Evolutionary conservation across 2,113 vertebrate genomes (phyloP).

Genomic region (Lampris megalopsis): DNA sequence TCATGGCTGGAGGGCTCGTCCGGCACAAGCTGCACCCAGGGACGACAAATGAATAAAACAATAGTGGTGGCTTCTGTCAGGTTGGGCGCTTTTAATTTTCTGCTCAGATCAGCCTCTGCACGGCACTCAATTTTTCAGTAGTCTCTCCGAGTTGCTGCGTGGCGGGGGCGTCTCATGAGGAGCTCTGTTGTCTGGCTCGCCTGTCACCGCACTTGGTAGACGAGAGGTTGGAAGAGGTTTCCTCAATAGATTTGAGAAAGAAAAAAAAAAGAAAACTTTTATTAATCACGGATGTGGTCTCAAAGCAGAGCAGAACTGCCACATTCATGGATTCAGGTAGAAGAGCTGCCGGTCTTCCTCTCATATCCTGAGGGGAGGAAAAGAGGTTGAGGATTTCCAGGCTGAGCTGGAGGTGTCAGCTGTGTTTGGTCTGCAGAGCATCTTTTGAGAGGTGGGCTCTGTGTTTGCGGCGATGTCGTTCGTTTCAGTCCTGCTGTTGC

Average conservation of each 20-base stretch:
- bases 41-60: conserved; percentile 78
- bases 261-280: conserved; percentile 59
- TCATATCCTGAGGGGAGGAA: conserved; percentile 72
- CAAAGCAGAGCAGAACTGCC: conserved; percentile 50
- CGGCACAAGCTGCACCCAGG: conserved; percentile 39
- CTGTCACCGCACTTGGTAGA: conserved; percentile 36
- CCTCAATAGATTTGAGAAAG: conserved; percentile 35
- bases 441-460: conserved; percentile 32
- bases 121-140: conserved; percentile 55
- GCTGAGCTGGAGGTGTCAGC: conserved; percentile 66
- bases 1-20: conserved; percentile 28
- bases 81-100: conserved; percentile 69
- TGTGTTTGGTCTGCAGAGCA: conserved; percentile 20
- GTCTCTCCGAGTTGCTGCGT: conserved; percentile 51
- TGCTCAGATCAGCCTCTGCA: conserved; percentile 43
- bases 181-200: conserved; percentile 53
- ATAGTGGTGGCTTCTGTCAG: conserved; percentile 42
- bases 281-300: conserved; percentile 74
- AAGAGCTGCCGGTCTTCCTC: conserved; percentile 63
- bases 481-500: conserved; percentile 27
- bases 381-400: conserved; percentile 50
- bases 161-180: conserved; percentile 45
- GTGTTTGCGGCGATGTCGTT: conserved; percentile 28
- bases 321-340: conserved; percentile 67
- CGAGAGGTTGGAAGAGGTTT: conserved; percentile 54